Conservation (phyloP, 2,888 invertebrate species). For the Calameuta pallipes region DNA sequence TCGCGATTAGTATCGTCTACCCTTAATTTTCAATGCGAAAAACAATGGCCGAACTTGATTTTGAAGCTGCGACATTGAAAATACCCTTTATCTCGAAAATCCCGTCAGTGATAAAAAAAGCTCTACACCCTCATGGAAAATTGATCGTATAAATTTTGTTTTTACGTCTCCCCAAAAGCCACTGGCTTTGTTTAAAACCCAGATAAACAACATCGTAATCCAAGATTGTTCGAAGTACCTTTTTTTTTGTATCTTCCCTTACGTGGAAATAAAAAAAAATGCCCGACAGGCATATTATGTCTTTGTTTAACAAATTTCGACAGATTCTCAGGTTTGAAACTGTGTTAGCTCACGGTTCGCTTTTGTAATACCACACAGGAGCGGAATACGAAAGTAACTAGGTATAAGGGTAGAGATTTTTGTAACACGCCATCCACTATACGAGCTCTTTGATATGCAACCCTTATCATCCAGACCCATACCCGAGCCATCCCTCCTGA, state of each 20-base stretch:
- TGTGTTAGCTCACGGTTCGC: slow-evolving; percentile 14
- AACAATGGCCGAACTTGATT: too few species aligned
- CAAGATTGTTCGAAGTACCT: background rate
- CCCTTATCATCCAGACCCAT: slow-evolving; percentile 9
- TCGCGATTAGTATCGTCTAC: too few species aligned
- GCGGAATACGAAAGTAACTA: slow-evolving; percentile 16
- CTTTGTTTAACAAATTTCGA: slow-evolving; percentile 18
- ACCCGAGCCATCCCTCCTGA: background rate
- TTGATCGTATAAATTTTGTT: background rate
- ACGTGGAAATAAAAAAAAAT: background rate
- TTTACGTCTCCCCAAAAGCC: too few species aligned
- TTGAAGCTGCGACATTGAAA: too few species aligned
- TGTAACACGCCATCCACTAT: background rate
- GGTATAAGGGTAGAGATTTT: background rate
- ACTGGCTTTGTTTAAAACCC: too few species aligned
- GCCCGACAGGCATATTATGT: background rate
- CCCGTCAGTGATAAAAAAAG: background rate
- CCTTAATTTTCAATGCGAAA: too few species aligned
- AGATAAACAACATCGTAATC: background rate
- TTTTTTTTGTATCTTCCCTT: background rate
- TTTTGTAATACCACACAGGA: slow-evolving; percentile 17
- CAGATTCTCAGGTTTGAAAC: slow-evolving; percentile 13
- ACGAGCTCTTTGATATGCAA: slow-evolving; percentile 18
- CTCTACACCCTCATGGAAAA: background rate
- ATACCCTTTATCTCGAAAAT: background rate